Conservation (phyloP, 2,888 invertebrate species). For the Spodoptera picta region DNA sequence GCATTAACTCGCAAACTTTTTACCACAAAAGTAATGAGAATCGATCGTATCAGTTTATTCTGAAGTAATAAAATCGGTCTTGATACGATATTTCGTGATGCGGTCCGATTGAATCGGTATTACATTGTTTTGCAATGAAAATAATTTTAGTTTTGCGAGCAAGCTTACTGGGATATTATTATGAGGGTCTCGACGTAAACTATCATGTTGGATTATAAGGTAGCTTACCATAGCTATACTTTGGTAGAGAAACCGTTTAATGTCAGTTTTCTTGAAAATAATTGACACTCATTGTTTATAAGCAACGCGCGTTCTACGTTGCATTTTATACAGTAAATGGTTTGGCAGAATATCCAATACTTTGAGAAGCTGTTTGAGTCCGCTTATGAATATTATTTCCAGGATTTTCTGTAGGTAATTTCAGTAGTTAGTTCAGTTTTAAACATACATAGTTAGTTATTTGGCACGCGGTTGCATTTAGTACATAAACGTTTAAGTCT, state of each 20-base stretch:
- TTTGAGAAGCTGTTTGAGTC: not conserved
- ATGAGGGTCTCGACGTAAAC: conserved; percentile 25
- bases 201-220: conserved; percentile 27
- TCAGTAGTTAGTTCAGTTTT: no score
- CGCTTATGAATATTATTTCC: no score
- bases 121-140: conserved; percentile 44
- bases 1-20: conserved; percentile 52
- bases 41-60: conserved; percentile 43
- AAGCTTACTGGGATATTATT: conserved; percentile 32
- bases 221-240: conserved; percentile 12
- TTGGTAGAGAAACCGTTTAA: conserved; percentile 19
- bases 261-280: conserved; percentile 35
- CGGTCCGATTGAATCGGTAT: conserved; percentile 34
- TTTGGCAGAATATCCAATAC: not conserved
- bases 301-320: conserved; percentile 1
- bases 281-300: conserved; percentile 34
- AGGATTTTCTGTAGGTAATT: no score
- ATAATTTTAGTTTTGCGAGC: conserved; percentile 35
- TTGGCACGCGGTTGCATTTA: no score
- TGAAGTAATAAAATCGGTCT: conserved; percentile 37
- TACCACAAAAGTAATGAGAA: conserved; percentile 44
- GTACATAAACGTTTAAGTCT: no score
- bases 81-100: conserved; percentile 38
- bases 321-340: conserved; percentile 1
- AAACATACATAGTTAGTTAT: no score